Percentiles rank a stretch among this genome's conserved stretches.
phyloP scores from a whole-genome alignment of 2,113 vertebrate genomes.

The Equus przewalskii region DNA sequence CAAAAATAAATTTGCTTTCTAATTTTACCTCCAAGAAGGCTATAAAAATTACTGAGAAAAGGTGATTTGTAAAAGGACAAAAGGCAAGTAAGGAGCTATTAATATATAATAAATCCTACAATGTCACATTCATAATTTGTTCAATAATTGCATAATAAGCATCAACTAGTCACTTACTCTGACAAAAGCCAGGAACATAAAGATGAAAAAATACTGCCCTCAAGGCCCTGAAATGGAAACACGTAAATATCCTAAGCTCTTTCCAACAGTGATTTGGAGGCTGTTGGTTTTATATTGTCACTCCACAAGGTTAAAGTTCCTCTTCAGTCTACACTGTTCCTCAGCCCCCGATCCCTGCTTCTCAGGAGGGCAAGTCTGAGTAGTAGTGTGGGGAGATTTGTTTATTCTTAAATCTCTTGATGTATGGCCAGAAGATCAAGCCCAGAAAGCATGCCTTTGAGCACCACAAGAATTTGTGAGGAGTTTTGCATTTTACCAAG shows the following conservation, averaged over 20 bases:
- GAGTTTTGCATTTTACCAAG: neutral
- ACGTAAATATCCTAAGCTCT: neutral
- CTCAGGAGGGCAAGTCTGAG: neutral
- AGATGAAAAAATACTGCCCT: neutral
- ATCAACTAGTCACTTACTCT: neutral
- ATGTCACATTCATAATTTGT: neutral
- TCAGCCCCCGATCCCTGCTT: neutral
- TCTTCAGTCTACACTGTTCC: neutral
- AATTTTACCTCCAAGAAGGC: neutral
- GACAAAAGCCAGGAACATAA: neutral
- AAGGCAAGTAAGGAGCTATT: neutral
- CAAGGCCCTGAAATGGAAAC: neutral
- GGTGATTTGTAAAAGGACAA: neutral
- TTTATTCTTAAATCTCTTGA: neutral
- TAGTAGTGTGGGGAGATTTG: neutral
- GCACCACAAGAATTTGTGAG: neutral
- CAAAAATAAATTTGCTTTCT: slow-evolving; percentile 15
- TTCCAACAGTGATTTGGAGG: neutral
- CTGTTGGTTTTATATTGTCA: neutral
- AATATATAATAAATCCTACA: neutral
- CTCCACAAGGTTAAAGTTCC: neutral
- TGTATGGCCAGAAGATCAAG: neutral
- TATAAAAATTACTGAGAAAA: neutral
- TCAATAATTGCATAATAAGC: neutral
- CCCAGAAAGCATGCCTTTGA: neutral